Percentiles rank a stretch among this genome's conserved stretches.
Evolutionary conservation across 2,113 vertebrate species (phyloP).

Genomic region (Odocoileus hemionus): DNA sequence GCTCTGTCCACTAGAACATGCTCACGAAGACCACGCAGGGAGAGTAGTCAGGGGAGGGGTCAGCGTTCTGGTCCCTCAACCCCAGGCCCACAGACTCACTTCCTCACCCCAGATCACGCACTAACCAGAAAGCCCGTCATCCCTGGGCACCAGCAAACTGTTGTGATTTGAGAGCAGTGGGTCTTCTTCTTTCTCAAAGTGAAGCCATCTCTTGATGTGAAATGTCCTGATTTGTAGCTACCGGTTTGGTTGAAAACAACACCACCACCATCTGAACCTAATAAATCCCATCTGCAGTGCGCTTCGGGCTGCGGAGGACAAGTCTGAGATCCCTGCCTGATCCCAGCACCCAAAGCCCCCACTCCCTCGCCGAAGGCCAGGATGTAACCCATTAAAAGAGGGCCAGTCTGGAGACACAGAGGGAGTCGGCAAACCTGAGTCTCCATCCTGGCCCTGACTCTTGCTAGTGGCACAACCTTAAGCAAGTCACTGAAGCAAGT

Average conservation of each 20-base stretch:
- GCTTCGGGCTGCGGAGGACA: background rate
- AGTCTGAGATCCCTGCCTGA: background rate
- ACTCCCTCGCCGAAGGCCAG: background rate
- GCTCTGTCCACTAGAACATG: background rate
- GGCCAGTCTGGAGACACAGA: background rate
- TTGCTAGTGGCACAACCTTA: background rate
- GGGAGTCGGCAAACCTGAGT: background rate
- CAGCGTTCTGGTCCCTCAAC: background rate
- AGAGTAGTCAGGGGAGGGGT: background rate
- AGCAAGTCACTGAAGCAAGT: background rate
- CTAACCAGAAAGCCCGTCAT: fast-evolving
- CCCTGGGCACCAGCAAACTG: background rate
- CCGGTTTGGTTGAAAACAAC: background rate
- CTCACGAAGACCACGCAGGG: background rate
- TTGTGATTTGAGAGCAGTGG: fast-evolving
- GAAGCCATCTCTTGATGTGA: background rate
- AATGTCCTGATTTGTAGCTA: background rate
- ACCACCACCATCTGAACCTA: background rate
- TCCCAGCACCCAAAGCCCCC: too few species aligned
- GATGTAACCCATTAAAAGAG: background rate
- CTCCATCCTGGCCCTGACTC: background rate
- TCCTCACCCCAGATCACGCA: background rate
- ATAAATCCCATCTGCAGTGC: background rate
- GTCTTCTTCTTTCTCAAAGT: background rate
- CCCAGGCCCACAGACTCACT: background rate